Base-by-base conservation (phyloP, 2,113 vertebrate species). In the Bombycilla garrulus region DNA sequence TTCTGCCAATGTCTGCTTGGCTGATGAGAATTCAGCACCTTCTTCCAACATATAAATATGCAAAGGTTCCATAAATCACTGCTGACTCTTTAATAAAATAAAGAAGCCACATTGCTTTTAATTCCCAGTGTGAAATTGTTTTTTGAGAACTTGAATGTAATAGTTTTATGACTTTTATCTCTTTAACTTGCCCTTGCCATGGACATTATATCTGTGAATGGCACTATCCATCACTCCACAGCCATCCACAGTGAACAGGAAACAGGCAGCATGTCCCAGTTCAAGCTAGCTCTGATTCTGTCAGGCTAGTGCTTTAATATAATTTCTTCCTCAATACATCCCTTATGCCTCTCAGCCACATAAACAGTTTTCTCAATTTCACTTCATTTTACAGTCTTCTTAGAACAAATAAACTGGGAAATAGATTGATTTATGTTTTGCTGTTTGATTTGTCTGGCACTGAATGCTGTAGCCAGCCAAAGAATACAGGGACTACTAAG, bases 1-100 rank as follows among this genome's bases (percentile, higher is more conserved):
- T 86, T 77, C 74, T 95, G 90, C 93, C 93, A 91, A 60, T 29
- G 81, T 91, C 90, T 90, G 60, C 78, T 91, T 94, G 92, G 74
- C 93, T 44, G 64, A 90, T 77, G 92, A 88, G 66, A 45, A 82
- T 66, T 82, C 64, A 58, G 62, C 53, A 60, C 42, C 60, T 93
- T 77, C 74, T 81, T 92, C 84, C 91, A 94, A 48, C 35, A 20
- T 3, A 51, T 44, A 95, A 87, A 91, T 67, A 81, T 44, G 17
- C 61, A 77, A 88, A 29, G 4, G 18, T 58, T 88, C 58, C 80
- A 40, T 89, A 92, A 95, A 95, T 85, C 90, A 90, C 42, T 2
- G 0, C 57, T 70, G 76, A 51, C 31, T 78, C 56, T 53, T 89
- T 66, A 70, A 42, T 70, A 90, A 86, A 87, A 82, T 8, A 76